Conservation (phyloP, 2,797 vertebrate species). For the Rhabdomys pumilio region DNA sequence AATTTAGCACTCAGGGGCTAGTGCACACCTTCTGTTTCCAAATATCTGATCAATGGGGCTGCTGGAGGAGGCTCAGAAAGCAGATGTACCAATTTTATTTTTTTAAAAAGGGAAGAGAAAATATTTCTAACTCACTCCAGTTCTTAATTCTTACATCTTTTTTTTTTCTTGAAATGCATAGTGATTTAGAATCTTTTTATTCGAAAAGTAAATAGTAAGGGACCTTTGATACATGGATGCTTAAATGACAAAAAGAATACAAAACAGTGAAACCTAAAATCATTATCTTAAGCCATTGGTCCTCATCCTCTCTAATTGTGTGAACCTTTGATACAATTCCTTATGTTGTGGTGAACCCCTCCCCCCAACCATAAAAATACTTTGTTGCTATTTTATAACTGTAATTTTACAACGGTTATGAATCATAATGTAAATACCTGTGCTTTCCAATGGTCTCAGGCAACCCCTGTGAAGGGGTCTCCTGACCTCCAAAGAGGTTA, state of each 20-base stretch:
- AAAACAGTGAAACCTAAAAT: not conserved
- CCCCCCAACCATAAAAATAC: not conserved
- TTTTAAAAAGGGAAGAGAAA: slow-evolving; percentile 35
- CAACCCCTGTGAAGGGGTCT: not conserved
- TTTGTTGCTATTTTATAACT: not conserved
- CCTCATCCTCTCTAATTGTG: not conserved
- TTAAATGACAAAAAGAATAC: slow-evolving; percentile 54
- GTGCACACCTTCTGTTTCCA: slow-evolving; percentile 60
- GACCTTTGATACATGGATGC: not conserved
- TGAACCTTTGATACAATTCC: not conserved
- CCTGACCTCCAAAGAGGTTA: not conserved
- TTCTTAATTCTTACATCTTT: slow-evolving; percentile 44
- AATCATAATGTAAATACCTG: not conserved
- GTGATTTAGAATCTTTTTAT: slow-evolving; percentile 45
- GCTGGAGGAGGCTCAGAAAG: slow-evolving; percentile 37
- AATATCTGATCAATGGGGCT: slow-evolving; percentile 44
- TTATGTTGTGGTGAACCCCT: not conserved
- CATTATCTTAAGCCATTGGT: not conserved
- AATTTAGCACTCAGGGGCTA: slow-evolving; percentile 60
- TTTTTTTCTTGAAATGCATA: not conserved
- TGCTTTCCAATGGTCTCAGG: not conserved
- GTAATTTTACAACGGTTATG: not conserved
- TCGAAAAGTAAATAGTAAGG: slow-evolving; percentile 57
- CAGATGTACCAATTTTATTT: slow-evolving; percentile 48
- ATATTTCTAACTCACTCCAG: slow-evolving; percentile 59